Conservation (phyloP, 2,888 invertebrate genomes). For the Brachypalpus laphriformis region DNA sequence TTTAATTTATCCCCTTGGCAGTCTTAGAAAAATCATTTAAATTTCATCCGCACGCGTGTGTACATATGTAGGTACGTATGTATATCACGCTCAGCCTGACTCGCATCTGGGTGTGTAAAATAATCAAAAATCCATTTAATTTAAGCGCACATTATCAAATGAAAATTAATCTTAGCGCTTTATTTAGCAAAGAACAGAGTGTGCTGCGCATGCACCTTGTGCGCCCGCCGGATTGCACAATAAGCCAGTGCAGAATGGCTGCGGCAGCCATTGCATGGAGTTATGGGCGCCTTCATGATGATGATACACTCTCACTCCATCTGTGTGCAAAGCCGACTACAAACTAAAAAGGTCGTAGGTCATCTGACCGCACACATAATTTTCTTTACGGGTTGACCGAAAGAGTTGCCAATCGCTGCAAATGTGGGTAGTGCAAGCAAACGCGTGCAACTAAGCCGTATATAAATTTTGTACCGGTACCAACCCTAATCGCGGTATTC, state of each 20-base stretch:
- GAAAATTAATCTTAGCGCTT: conserved; percentile 61
- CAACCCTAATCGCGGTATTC: conserved; percentile 52
- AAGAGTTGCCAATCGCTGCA: conserved; percentile 43
- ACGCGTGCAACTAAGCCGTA: conserved; percentile 58
- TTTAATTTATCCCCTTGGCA: conserved; percentile 17
- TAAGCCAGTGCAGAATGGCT: conserved; percentile 22
- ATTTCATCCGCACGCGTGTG: not conserved
- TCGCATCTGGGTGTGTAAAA: conserved; percentile 62
- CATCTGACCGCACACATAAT: conserved; percentile 71
- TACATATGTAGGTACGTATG: not conserved
- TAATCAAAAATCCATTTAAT: conserved; percentile 72
- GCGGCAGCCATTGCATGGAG: conserved; percentile 4
- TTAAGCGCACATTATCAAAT: conserved; percentile 67
- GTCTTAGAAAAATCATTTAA: conserved; percentile 9
- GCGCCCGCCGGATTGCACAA: conserved; percentile 48
- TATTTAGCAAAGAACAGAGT: conserved; percentile 40
- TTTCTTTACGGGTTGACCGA: conserved; percentile 61
- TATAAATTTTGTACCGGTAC: conserved; percentile 29
- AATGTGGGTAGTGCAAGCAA: conserved; percentile 2
- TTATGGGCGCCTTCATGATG: conserved; percentile 62
- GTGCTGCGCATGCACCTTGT: conserved; percentile 8
- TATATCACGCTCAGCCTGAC: not conserved
- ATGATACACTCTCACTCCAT: conserved; percentile 53
- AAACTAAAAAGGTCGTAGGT: conserved; percentile 61
- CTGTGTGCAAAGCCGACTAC: conserved; percentile 44